A percentile compares a stretch with the other conserved stretches of the same genome.
Evolutionary conservation across 92 coral and sea anemone species (phyloP).

Genomic region (Scolanthus callimorphus): DNA sequence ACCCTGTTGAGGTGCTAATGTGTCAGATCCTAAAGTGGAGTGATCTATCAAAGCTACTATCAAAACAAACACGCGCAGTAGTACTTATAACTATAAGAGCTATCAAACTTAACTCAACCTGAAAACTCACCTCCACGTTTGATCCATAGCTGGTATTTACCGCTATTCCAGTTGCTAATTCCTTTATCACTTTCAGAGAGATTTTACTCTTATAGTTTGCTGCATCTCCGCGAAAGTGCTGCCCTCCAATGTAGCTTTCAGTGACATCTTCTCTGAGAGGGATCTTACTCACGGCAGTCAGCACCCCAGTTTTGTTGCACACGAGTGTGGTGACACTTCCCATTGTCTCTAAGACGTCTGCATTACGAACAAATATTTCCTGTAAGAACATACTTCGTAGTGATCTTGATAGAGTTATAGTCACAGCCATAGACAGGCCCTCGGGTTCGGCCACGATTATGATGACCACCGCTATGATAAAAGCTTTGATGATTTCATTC

Average conservation of each 20-base stretch:
- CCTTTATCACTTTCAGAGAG: constrained; percentile 29
- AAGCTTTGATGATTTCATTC: constrained; percentile 75
- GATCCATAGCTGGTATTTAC: constrained; percentile 76
- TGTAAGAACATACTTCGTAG: constrained; percentile 48
- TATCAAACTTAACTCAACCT: too few species aligned
- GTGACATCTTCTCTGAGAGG: constrained; percentile 63
- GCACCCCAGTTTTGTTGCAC: constrained; percentile 75
- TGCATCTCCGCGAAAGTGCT: constrained; percentile 58
- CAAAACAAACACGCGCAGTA: too few species aligned
- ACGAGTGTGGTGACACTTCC: constrained; percentile 76
- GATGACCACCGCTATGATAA: constrained; percentile 66
- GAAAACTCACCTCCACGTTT: constrained; percentile 47
- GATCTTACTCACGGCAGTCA: constrained; percentile 68
- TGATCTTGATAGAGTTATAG: constrained; percentile 56
- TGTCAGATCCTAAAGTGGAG: too few species aligned
- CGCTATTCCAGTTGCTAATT: constrained; percentile 52
- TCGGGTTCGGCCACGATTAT: constrained; percentile 84
- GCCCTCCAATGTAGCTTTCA: constrained; percentile 62
- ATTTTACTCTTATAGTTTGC: constrained; percentile 45
- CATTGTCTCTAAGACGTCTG: constrained; percentile 66
- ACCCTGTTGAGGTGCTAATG: too few species aligned
- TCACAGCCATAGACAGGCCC: constrained; percentile 70
- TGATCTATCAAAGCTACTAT: too few species aligned
- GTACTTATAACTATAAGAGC: too few species aligned
- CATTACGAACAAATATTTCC: constrained; percentile 67